phyloP scores from a whole-genome alignment of 1,140 invertebrate species.

The Samia ricini region DNA sequence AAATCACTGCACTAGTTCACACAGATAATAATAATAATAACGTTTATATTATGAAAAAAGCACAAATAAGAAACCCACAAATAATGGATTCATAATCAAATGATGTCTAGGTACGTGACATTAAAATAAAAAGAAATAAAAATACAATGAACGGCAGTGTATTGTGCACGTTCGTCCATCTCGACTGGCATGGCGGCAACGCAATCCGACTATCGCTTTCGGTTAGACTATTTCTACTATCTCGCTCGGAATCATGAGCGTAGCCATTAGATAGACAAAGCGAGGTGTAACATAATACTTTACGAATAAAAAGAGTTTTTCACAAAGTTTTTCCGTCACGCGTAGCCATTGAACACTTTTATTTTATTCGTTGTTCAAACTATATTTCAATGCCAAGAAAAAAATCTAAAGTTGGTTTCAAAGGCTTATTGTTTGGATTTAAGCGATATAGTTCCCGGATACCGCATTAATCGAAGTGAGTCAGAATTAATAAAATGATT shows the following conservation, averaged over 20 bases:
- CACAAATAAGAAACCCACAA: not conserved
- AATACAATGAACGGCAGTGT: not conserved
- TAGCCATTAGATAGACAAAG: not conserved
- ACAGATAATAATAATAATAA: not conserved
- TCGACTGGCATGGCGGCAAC: no score
- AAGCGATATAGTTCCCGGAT: no score
- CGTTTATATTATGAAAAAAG: not conserved
- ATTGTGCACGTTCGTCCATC: constrained; percentile 11
- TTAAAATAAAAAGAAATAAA: not conserved
- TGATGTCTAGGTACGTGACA: not conserved
- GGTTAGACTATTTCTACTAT: not conserved
- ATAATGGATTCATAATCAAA: not conserved
- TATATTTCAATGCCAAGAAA: not conserved
- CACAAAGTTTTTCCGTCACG: not conserved
- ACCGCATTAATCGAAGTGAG: no score
- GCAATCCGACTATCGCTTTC: not conserved
- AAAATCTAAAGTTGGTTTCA: no score
- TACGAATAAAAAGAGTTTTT: not conserved
- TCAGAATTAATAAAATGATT: no score
- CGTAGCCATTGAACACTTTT: not conserved
- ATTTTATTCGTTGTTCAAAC: not conserved
- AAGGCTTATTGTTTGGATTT: no score
- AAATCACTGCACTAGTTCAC: not conserved
- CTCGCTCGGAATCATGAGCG: not conserved
- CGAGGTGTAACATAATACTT: not conserved